phyloP scores from a whole-genome alignment of 2,888 invertebrate species.

The Tenthredo notha region DNA sequence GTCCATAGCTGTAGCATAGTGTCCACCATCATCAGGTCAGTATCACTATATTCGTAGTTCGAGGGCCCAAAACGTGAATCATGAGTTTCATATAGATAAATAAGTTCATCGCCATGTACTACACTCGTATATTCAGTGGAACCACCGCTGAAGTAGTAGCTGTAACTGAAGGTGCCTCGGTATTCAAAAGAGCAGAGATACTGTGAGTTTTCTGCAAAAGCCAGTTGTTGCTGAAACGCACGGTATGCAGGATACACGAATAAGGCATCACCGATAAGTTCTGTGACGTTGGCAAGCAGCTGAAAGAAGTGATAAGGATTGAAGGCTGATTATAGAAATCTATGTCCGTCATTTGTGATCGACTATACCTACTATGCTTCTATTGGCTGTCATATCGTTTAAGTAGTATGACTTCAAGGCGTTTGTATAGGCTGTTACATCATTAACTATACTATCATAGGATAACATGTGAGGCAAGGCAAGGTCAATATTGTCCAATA shows the following conservation, averaged over 20 bases:
- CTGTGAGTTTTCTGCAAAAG: not conserved
- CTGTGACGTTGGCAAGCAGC: constrained; percentile 15
- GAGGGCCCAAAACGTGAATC: not conserved
- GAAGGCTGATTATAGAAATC: not conserved
- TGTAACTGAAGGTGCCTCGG: constrained; percentile 1
- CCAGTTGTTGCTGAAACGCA: not conserved
- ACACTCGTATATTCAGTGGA: not conserved
- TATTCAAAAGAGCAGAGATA: constrained; percentile 22
- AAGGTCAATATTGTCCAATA: not conserved
- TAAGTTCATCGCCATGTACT: constrained; percentile 3
- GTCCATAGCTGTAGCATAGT: constrained; percentile 32
- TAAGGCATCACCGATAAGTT: not conserved
- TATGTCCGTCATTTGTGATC: not conserved
- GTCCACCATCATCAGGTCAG: constrained; percentile 2
- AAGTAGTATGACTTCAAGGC: constrained; percentile 29
- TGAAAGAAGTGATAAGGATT: not conserved
- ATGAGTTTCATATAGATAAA: not conserved
- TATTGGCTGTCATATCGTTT: constrained; percentile 18
- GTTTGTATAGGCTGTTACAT: not conserved
- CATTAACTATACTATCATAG: not conserved
- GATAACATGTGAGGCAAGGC: not conserved
- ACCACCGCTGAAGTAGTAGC: not conserved
- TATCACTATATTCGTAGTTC: not conserved
- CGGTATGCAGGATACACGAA: not conserved
- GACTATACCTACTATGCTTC: not conserved